These are phyloP conservation scores for Hystrix cristata DNA, from an alignment of 2,113 vertebrate genomes.

Conservation along the genomic window DNA sequence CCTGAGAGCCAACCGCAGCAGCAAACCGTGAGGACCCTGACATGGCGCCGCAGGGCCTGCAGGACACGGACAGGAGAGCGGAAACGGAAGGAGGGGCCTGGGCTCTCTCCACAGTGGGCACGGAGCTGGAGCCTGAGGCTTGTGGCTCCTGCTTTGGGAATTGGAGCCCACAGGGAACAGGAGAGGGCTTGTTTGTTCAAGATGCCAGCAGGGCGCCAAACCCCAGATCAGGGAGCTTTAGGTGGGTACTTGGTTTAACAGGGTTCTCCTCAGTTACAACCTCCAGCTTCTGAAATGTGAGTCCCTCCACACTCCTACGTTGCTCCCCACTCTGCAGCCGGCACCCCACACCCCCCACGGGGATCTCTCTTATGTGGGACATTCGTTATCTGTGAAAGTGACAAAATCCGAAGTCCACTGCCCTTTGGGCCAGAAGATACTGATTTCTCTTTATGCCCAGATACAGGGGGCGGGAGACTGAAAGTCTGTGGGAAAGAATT, in stretches of 20 bases:
- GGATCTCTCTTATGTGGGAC: not conserved
- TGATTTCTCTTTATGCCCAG: not conserved
- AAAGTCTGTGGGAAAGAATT: not conserved
- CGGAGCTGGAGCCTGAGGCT: not conserved
- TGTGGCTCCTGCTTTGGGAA: not conserved
- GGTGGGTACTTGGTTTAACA: not conserved
- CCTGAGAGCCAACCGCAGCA: rapidly evolving
- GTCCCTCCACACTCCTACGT: not conserved
- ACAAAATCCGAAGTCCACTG: not conserved
- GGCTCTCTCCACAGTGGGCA: rapidly evolving
- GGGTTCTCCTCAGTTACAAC: not conserved
- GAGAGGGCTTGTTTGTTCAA: not conserved
- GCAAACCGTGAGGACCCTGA: too few species aligned
- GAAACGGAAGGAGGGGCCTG: not conserved
- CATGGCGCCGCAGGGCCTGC: not conserved
- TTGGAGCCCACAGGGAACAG: rapidly evolving
- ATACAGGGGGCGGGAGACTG: not conserved
- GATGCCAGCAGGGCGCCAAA: not conserved
- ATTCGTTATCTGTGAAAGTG: not conserved
- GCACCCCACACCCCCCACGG: not conserved
- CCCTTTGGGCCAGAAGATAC: not conserved
- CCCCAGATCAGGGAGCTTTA: rapidly evolving
- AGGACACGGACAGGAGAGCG: not conserved
- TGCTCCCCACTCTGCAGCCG: too few species aligned
- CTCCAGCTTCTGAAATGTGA: not conserved